phyloP scores from a whole-genome alignment of 1,140 invertebrate genomes.

The Matsumurasca onukii region DNA sequence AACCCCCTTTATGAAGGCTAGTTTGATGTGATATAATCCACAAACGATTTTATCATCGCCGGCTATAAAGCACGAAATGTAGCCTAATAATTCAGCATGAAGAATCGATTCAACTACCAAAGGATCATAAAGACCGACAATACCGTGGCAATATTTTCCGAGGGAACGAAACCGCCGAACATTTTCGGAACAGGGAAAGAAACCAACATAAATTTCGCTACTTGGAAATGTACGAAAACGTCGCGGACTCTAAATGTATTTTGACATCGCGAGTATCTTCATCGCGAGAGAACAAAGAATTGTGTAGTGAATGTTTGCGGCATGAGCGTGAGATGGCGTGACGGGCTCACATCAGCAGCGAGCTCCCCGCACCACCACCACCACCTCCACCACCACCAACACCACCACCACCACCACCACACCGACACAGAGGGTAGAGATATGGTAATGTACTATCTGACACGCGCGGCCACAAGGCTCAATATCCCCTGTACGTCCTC shows the following conservation, averaged over 20 bases:
- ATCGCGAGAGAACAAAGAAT: slow-evolving; percentile 29
- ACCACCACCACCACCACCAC: neutral
- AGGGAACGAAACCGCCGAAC: too few species aligned
- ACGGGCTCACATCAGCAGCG: neutral
- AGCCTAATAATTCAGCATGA: too few species aligned
- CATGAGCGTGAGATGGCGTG: neutral
- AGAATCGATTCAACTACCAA: too few species aligned
- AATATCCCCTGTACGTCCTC: slow-evolving; percentile 22
- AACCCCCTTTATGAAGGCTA: too few species aligned
- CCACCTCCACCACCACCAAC: neutral
- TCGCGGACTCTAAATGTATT: slow-evolving; percentile 24
- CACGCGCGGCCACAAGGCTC: slow-evolving; percentile 26
- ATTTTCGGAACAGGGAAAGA: too few species aligned
- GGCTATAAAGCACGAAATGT: too few species aligned
- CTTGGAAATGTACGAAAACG: neutral
- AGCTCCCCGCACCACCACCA: neutral
- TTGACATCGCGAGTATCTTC: slow-evolving; percentile 14
- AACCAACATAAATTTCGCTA: neutral
- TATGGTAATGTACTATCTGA: slow-evolving; percentile 29
- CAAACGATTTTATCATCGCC: too few species aligned
- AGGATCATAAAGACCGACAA: too few species aligned
- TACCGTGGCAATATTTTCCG: too few species aligned
- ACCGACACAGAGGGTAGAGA: slow-evolving; percentile 21
- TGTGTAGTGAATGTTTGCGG: slow-evolving; percentile 19
- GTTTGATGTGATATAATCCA: too few species aligned